These are phyloP conservation scores for Etheostoma nigrum DNA, from an alignment of 2,797 vertebrate species.

Conservation along the genomic window DNA sequence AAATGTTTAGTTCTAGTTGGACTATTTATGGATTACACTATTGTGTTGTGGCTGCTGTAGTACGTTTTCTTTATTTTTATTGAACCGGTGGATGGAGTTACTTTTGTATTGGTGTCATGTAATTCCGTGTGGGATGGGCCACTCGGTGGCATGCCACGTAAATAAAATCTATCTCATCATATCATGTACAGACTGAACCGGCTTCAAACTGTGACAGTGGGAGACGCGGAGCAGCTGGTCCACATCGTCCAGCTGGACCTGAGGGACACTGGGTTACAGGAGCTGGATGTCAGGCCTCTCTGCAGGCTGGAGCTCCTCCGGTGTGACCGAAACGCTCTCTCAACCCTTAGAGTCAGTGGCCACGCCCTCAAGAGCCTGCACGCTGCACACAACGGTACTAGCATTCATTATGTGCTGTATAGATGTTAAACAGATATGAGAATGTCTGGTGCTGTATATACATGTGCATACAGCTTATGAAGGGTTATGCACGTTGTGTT, in stretches of 20 bases:
- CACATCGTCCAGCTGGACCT: constrained; percentile 94
- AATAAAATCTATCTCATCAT: no score
- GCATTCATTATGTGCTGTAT: no score
- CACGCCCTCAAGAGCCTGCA: constrained; percentile 91
- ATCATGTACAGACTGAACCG: constrained; percentile 87
- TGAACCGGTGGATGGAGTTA: no score
- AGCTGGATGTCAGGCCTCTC: constrained; percentile 89
- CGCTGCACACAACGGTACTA: constrained; percentile 90
- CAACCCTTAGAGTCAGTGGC: constrained; percentile 87
- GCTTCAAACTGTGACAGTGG: constrained; percentile 83
- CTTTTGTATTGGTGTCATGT: no score
- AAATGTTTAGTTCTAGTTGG: no score
- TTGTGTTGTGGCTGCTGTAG: no score
- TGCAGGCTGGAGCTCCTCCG: constrained; percentile 92
- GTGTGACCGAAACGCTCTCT: constrained; percentile 94
- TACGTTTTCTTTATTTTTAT: no score
- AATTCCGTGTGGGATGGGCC: no score
- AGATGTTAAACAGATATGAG: not conserved
- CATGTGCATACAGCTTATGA: not conserved
- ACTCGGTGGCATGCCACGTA: no score
- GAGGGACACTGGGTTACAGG: constrained; percentile 90
- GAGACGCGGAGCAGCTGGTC: constrained; percentile 88
- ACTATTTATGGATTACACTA: no score
- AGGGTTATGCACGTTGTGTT: constrained; percentile 8
- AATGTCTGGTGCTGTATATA: not conserved